Base-by-base conservation (phyloP, 2,888 invertebrate genomes). In the Drosophila mettleri region DNA sequence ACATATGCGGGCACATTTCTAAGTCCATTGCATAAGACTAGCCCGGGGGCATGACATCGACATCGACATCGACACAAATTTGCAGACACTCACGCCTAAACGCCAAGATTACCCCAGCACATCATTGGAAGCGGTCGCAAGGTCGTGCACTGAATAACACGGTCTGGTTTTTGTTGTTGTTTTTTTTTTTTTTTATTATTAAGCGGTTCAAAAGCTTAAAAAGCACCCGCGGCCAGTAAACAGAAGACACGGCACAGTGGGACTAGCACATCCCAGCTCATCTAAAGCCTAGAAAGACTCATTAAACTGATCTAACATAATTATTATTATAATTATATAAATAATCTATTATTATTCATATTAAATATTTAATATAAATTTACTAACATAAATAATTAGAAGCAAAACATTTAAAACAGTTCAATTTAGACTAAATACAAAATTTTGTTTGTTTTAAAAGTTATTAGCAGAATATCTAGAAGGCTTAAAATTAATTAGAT, bases 81-180 rank as follows among this genome's bases (percentile, higher is more conserved):
- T 67, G 63, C 55, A 74, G 60, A 66, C 48, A 36, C 45, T 54
- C 54, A 57, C 48, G 52, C 58, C 54, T 43, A 55, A 69, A 63
- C 49, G 52, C 58, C 48, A 55, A 62, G 65, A 60, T 59, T 69
- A 27, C 60, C 66, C 61, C 51, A 59, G 48, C 71, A 52, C 53
- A 74, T 33, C 77, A 75, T 60, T 66, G 48, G 36, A 43, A 62
- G 43, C 63, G 63, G 57, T 63, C 53, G 52, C 78, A 77, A 75
- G 74, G 78, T 69, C 78, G 75, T 74, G 78, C 64, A 64, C 78
- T 73, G 57, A 73, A 78, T 64, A 73, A 55, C 78, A 63, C 59
- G 34, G 31, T 62, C 38, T 57, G 20, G n/a, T 57, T 39, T 39
- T 41, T 22, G 6, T 67, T 48, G 48, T 3, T 31, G 7, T 33